Base-by-base conservation (phyloP, 35 echinoderm and acorn worm species). In the Heliocidaris erythrogramma region DNA sequence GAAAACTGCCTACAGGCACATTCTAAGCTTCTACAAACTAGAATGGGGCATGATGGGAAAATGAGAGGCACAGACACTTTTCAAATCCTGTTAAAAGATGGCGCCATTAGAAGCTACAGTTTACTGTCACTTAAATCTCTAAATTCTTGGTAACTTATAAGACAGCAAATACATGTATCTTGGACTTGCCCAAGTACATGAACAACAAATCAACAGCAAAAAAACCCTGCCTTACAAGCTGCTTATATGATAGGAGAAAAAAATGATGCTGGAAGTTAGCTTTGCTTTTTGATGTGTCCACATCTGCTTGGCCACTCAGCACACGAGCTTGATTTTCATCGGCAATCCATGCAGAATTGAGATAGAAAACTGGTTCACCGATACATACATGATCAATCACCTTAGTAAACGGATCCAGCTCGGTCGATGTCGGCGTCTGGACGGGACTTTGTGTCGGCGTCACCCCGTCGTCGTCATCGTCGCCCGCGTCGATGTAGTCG, bases 351-450 rank as follows among this genome's bases (percentile, higher is more conserved):
- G 86, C 87, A 50, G 65, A 86, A 32, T 35, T 88, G 94, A 90
- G 94, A 94, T 49, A 86, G 60, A 59, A 95, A 78, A 96, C 86
- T 93, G 49, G 85, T 50, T 56, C 90, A 91, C 60, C 48, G 87
- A 96, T 98, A 98, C 96, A 98, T 98, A 98, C 97, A 95, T 96
- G 60, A 87, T 96, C 94, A 59, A 91, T 98, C 97, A 98, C 97
- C 97, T 98, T 96, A 65, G 97, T 98, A 96, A 98, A 98, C 49
- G 96, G 95, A 49, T 98, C 97, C 0, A 95, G 93, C 13, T 98
- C 97, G 53, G 90, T 95, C 50, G 65, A 93, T 2, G 95, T 95
- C 8, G 97, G 97, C 30, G 97, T 97, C 94, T 95, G 96, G 42
- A 96, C 94, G 10, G 96, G 96, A 4, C 94, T 96, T 59, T 96